Evolutionary conservation across 2,113 vertebrate genomes (phyloP), one percentile per base, ranked within the genome.

Genomic region (Psophia crepitans): DNA sequence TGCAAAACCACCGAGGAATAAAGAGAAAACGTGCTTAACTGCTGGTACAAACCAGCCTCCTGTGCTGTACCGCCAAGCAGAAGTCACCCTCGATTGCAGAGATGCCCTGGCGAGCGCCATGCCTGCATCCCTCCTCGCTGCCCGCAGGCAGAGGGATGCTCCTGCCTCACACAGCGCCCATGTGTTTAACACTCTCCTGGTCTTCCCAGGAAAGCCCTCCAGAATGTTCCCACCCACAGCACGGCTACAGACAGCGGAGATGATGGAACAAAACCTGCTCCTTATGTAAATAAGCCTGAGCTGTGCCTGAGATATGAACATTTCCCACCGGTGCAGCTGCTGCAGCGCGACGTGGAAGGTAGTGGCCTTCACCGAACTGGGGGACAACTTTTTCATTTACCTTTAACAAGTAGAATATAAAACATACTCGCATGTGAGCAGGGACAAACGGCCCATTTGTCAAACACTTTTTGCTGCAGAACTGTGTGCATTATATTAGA

Each of bases 71-170:
- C 12, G 4, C 56, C 14, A 4, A 27, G 76, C 75, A 82, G 46
- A 73, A 44, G 41, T 44, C 64, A 8, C 26, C 39, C 30, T 35
- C 8, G 6, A 2, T 9, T 2, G 0, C 30, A 4, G 44, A n/a
- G 65, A 21, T 9, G 35, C 58, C 49, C 46, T 0, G 0, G 35
- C 2, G 9, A 44, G 61, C 0, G 0, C 68, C 0, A 0, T 32
- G 22, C 57, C 73, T 48, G 35, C 33, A 11, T 56, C 48, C 35
- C 22, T 22, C 21, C 63, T 24, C 3, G 8, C 43, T 20, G 43
- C 37, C 68, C 10, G 13, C 2, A 2, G 22, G 32, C 69, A 44
- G 44, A 18, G 33, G 39, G 57, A 6, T 18, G 1, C 19, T 57
- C 54, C 41, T 23, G 4, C 17, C 35, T 57, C 24, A 9, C 68